Base-by-base conservation (phyloP, 2,888 invertebrate species). In the Kuschelorhynchus macadamiae region DNA sequence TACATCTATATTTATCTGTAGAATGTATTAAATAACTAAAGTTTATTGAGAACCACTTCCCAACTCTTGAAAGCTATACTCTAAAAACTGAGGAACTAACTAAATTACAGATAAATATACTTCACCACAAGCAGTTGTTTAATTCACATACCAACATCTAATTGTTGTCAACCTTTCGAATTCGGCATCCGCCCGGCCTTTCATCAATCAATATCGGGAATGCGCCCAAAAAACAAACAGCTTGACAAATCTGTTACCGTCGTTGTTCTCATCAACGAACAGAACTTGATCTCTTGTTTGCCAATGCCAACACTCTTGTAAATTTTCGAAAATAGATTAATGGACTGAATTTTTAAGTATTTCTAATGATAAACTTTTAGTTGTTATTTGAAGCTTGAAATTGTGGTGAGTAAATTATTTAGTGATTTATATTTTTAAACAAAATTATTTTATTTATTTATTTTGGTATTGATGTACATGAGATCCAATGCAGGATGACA, bases 171-270 rank as follows among this genome's bases (percentile, higher is more conserved):
- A 42, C 57, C 64, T 56, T 47, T 56, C 39, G 49, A 18, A 20
- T 39, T 47, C 47, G 56, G 63, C 63, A 56, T 63, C 55, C 47
- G 63, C 36, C 47, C 20, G 46, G 17, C 30, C 63, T 42, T 65
- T 57, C 56, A 65, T 65, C 64, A 65, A 65, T 65, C 64, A 57
- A 57, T 64, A 30, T 36, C 57, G 64, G 50, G 76, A 78, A 78
- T 79, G 77, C 76, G 67, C 72, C 75, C 75, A 74, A 75, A 78
- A 62, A 66, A 61, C 78, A 77, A 78, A 78, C 76, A 74, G 71
- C 77, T 75, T 75, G 74, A 78, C 79, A 78, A 77, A 77, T 76
- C 75, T 77, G 69, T 71, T 66, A 67, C 46, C 66, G 64, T 62
- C 67, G 50, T 20, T 65, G 57, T 44, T 64, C 52, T 70, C 69